Evolutionary conservation across 2,113 vertebrate species (phyloP).

Genomic region (Phalacrocorax carbo): DNA sequence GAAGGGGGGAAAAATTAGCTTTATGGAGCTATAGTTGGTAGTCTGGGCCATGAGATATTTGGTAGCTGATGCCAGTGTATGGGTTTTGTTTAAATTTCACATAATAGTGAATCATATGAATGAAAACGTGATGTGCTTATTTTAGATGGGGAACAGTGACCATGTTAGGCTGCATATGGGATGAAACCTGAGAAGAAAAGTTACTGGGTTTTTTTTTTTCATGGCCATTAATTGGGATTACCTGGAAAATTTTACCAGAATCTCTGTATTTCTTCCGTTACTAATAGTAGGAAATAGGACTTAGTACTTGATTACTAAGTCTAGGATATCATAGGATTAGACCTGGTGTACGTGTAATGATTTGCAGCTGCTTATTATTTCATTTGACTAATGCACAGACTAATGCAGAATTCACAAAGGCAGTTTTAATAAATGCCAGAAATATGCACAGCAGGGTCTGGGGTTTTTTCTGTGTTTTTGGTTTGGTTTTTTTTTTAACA

Average conservation of each 20-base stretch:
- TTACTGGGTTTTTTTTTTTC: not conserved
- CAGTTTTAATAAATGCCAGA: not conserved
- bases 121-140: not conserved
- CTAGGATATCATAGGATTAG: not conserved
- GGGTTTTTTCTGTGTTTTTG: no score
- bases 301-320: not conserved
- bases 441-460: not conserved
- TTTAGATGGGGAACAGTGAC: not conserved
- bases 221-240: not conserved
- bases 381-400: not conserved
- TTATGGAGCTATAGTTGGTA: not conserved
- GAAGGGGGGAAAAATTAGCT: not conserved
- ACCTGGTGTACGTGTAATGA: not conserved
- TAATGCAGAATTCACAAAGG: not conserved
- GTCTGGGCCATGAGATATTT: not conserved
- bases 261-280: not conserved
- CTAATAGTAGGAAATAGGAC: not conserved
- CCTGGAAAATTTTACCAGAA: not conserved
- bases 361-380: conserved; percentile 3
- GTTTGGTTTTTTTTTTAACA: not conserved
- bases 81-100: not conserved
- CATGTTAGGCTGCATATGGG: not conserved
- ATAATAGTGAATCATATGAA: not conserved
- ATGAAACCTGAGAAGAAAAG: not conserved
- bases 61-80: not conserved